Base-by-base conservation (phyloP, 2,113 vertebrate genomes). In the Ictalurus furcatus region DNA sequence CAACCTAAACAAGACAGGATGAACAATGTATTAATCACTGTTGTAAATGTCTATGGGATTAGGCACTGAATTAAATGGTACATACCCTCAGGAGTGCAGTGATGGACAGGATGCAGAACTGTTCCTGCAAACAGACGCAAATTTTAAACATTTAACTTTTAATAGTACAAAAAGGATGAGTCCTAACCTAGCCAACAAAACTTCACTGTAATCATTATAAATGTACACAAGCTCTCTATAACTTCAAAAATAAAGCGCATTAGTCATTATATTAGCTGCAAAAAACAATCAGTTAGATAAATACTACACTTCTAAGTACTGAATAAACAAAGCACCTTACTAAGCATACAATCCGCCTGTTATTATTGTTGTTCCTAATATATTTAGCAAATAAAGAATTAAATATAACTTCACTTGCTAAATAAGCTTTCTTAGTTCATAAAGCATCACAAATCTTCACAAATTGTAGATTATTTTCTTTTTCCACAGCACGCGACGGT, bases 1-100 rank as follows among this genome's bases (percentile, higher is more conserved):
- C 44, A 91, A 21, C 90, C 95, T 96, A 84, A 76, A 90, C 87
- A 0, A 2, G 0, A 90, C 6, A 58, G 7, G 3, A 9, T 23
- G 6, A 37, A 37, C 37, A 76, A 14, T 7, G 25, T 54, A n/a
- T n/a, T 79, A 52, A 54, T n/a, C 1, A 14, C 1, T 1, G n/a
- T 1, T 6, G 44, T n/a, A 11, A 0, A 14, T 28, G 28, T 65
- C 63, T 63, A 8, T 63, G 13, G 61, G 5, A 28, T 14, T 30
- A 13, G 28, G 12, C 4, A 13, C 1, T 12, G n/a, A 71, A 34
- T 17, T 71, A 16, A 71, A 34, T 17, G 25, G 65, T 5, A 37
- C 78, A 83, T 86, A 83, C 88, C 85, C 67, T 87, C 78, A 30
- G 12, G 59, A 63, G 21, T 63, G 59, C 34, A 67, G 34, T 71